A percentile compares a stretch with the other conserved stretches of the same genome.
Conservation (phyloP, 2,113 vertebrate genomes). For the Bubalus kerabau region DNA sequence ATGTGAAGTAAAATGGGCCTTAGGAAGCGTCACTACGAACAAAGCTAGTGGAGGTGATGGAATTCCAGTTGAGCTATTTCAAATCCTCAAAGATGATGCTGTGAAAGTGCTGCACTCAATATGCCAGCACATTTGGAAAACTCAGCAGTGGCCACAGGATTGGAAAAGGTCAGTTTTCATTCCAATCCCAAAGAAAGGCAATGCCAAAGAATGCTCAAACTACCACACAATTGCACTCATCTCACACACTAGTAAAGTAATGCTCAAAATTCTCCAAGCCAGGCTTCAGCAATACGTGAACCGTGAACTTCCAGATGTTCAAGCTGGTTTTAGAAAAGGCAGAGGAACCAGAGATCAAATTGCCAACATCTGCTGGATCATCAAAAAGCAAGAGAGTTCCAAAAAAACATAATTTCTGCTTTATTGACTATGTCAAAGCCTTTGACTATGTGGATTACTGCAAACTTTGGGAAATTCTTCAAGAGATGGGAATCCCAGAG, state of each 20-base stretch:
- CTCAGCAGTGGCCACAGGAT: background rate
- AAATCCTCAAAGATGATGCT: background rate
- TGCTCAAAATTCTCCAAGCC: background rate
- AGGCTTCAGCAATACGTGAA: background rate
- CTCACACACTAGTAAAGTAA: background rate
- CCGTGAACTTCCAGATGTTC: background rate
- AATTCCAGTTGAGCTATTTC: background rate
- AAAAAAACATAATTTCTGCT: background rate
- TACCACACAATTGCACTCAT: background rate
- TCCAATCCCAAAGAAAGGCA: background rate
- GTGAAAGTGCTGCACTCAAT: background rate
- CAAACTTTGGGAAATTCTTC: background rate
- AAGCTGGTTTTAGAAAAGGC: background rate
- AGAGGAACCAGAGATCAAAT: background rate
- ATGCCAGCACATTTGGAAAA: background rate
- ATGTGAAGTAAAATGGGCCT: background rate
- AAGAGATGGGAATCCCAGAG: background rate
- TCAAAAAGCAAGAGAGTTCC: background rate
- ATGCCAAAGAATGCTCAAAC: background rate
- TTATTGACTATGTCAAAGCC: background rate
- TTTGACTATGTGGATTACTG: background rate
- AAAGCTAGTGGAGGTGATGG: background rate
- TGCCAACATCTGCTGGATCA: accelerated
- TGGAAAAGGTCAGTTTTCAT: background rate
- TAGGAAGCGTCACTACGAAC: background rate